Evolutionary conservation across 1,140 invertebrate genomes (phyloP).

Genomic region (Sitophilus oryzae): DNA sequence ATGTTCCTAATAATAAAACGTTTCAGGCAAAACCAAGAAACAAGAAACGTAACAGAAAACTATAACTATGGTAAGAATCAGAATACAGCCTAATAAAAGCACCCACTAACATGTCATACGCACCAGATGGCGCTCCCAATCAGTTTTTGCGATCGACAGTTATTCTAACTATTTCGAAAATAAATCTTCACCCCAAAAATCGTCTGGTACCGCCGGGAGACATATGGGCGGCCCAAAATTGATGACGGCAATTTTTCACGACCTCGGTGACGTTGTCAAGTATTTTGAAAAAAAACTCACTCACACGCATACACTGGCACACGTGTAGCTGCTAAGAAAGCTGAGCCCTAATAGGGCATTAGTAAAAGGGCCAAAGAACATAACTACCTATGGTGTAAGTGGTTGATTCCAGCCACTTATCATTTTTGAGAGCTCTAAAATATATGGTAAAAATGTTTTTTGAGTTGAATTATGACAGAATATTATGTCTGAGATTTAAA

Average conservation of each 20-base stretch:
- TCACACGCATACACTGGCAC: background rate
- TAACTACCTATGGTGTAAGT: background rate
- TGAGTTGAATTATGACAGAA: too few relatives aligned
- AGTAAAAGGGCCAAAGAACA: background rate
- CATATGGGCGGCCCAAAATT: conserved; percentile 10
- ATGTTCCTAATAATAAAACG: too few relatives aligned
- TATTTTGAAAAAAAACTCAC: too few relatives aligned
- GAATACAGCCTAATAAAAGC: too few relatives aligned
- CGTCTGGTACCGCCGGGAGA: background rate
- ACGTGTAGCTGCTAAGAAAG: conserved; percentile 1
- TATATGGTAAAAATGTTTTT: too few relatives aligned
- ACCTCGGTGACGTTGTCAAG: conserved; percentile 5
- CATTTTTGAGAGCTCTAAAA: too few relatives aligned
- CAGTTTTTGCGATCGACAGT: background rate
- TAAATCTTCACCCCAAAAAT: conserved; percentile 3
- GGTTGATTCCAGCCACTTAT: too few relatives aligned
- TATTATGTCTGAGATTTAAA: too few relatives aligned
- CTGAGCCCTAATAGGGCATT: conserved; percentile 1
- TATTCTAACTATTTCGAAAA: background rate
- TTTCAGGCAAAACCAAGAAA: too few relatives aligned
- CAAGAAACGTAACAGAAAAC: too few relatives aligned
- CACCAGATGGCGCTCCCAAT: background rate
- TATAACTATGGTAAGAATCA: too few relatives aligned
- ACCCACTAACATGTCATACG: too few relatives aligned
- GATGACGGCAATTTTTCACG: conserved; percentile 10